Evolutionary conservation across 2,113 vertebrate species (phyloP), one percentile per base, ranked within the genome.

Genomic region (Cebidichthys violaceus): DNA sequence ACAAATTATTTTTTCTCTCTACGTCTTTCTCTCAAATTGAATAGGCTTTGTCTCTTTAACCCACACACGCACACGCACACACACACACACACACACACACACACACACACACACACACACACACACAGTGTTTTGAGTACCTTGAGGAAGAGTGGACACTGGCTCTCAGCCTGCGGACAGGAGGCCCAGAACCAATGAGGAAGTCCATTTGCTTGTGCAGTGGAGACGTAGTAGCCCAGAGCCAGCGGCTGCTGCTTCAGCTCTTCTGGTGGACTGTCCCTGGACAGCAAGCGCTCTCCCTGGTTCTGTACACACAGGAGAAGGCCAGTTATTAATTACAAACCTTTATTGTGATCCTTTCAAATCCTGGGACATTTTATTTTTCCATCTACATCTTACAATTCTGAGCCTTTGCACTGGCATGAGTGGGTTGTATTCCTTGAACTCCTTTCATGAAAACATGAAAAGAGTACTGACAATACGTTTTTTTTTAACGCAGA

Each of bases 141-240:
- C 97, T 99, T 99, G 27, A 99, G 95, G 94, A 99, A 99, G 61
- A 99, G 97, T 14, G 98, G 98, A 86, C 98, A 99, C 94, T 99
- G 98, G 90, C 96, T 97, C 93, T 98, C 97, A 4, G 98, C 98
- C 92, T 99, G 98, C 9, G 98, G 98, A 90, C 97, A 98, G 1
- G 98, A 98, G 0, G 97, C 97, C 98, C 98, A 99, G 94, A 99
- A 99, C 97, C 97, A 99, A 92, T 98, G 97, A 0, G 98, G 98
- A 27, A 99, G 96, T 87, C 98, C 97, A 70, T 97, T 97, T 0
- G 98, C 97, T 94, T 96, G 97, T 90, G 98, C 98, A 59, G 98
- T 99, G 20, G 98, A 99, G n/a, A 99, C 97, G 0, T 98, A 99
- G 91, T 99, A 99, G 5, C 98, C 98, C 22, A 99, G 95, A 84